Evolutionary conservation across 2,888 invertebrate species (phyloP), one percentile per base, ranked within the genome.

Genomic region (Panopea generosa): DNA sequence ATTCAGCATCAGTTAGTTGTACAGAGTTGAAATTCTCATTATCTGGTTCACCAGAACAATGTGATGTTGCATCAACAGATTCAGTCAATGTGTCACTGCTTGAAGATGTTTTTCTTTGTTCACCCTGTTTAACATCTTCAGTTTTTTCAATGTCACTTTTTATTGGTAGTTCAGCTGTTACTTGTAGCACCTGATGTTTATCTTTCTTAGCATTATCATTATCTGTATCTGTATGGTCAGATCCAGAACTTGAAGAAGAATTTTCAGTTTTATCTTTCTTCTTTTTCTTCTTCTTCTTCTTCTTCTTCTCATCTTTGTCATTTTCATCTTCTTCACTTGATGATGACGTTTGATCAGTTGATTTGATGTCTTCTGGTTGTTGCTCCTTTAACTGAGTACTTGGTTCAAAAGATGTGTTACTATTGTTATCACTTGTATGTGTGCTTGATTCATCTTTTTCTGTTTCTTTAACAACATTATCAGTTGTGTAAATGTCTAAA

Each of bases 211-310:
- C 50, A 47, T 57, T 45, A 50, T 62, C 70, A 43, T 29, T 33
- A 38, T 70, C 70, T 27, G 70, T 26, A 24, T 77, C 76, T 29
- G 57, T 52, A 3, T 62, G 45, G 49, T 40, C 47, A 29, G 68
- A 74, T 24, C 52, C 55, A 22, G 71, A 71, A 38, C 62, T 60
- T 24, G 65, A 71, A 14, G 59, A 59, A 60, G 59, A 52, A 18
- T 55, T 52, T n/a, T 56, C 50, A 27, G 45, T 63, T 53, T 53
- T 55, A 20, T 24, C 49, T 45, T 33, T 63, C 27, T 71, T 77
- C 59, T 67, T 76, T 29, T 61, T 75, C 29, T 47, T 74, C 27
- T 62, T 68, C 20, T 45, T 53, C 33, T 7, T 11, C 22, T n/a
- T 24, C 7, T n/a, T 16, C 7, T 40, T 38, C 1, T 27, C 16